A percentile compares a stretch with the other conserved stretches of the same genome.
These are phyloP conservation scores for Montipora capitata DNA, from an alignment of 92 coral and sea anemone species.

Conservation along the genomic window DNA sequence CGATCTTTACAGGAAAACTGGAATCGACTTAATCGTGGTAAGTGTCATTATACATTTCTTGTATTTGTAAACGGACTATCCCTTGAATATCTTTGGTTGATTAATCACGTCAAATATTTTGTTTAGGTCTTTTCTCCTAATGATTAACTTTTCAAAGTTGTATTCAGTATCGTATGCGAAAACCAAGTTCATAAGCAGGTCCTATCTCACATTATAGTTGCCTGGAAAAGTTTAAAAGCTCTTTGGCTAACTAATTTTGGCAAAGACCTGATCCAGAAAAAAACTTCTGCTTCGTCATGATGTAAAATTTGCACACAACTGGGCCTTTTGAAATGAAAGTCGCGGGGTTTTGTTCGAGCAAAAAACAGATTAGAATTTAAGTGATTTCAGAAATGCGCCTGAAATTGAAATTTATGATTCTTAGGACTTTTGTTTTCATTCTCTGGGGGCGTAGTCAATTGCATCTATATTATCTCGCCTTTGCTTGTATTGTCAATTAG, in stretches of 20 bases:
- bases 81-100: background rate
- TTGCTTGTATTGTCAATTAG: too few species aligned
- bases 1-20: constrained; percentile 84
- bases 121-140: background rate
- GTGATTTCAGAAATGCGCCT: background rate
- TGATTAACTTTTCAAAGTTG: background rate
- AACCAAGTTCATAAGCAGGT: background rate
- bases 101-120: background rate
- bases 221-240: background rate
- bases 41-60: constrained; percentile 29
- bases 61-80: background rate
- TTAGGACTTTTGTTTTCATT: background rate
- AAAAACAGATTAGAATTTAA: background rate
- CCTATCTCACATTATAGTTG: background rate
- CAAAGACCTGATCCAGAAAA: background rate
- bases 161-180: background rate
- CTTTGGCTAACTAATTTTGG: background rate
- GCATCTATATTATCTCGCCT: background rate
- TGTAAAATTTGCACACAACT: background rate
- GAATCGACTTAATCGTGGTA: constrained; percentile 96
- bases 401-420: background rate
- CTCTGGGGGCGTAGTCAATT: background rate
- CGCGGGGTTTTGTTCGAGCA: background rate
- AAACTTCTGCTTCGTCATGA: background rate
- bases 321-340: background rate